Base-by-base conservation (phyloP, 2,797 vertebrate species). In the Lacerta bilineata region DNA sequence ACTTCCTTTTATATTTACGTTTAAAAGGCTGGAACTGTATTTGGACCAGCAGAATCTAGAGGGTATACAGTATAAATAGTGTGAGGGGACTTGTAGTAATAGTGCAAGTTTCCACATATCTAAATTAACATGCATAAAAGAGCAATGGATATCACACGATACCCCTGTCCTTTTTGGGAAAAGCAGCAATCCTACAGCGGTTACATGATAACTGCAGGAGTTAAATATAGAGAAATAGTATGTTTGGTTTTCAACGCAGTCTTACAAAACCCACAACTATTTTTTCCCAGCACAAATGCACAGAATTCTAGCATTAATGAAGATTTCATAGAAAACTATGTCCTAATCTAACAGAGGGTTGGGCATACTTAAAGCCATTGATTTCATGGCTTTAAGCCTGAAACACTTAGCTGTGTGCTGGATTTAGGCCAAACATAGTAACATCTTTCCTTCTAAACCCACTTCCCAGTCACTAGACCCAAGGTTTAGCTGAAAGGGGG, bases 91-190 rank as follows among this genome's bases (percentile, higher is more conserved):
- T 33, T 66, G 10, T 20, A 78, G 8, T 7, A 3, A 27, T 9
- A 46, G 10, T 64, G 13, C 55, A 85, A 41, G 25, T 27, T 78
- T 85, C 59, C 27, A 66, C 15, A 33, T 11, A 29, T 71, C 39
- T 80, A 43, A 55, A 68, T 86, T 55, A 71, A 86, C 69, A 23
- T 29, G 23, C 46, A 50, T 55, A 43, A 71, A 59, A 86, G 41
- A 78, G 27, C 39, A 85, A 29, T 27, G 3, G 13, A 25, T n/a
- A 20, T n/a, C n/a, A 6, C 72, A 55, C 55, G 4, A 66, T 23
- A 82, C 11, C 17, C 17, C 11, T 25, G 29, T 39, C 29, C 9
- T n/a, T 79, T 55, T 79, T 17, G n/a, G 64, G 75, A 29, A 86
- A 36, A 86, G 59, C 8, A 66, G 18, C 17, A 85, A 46, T 33